Base-by-base conservation (phyloP, 2,113 vertebrate genomes). In the Physeter macrocephalus region DNA sequence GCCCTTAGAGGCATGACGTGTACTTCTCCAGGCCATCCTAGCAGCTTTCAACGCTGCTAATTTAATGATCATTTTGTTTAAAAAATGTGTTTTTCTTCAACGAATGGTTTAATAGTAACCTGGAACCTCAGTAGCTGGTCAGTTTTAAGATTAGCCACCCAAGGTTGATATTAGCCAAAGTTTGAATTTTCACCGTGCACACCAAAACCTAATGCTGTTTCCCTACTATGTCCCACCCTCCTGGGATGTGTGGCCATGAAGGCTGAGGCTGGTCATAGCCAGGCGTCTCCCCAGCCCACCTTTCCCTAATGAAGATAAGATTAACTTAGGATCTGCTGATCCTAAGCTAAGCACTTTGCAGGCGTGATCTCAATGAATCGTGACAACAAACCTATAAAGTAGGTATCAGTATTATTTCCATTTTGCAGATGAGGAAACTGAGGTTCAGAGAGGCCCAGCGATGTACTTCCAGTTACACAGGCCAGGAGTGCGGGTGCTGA, bases 151-250 rank as follows among this genome's bases (percentile, higher is more conserved):
- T 49, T 8, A 46, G 41, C 10, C 49, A n/a, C 36, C 3, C 21
- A 13, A 29, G 0, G 17, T 5, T 20, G 62, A 4, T 5, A 5
- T 8, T 9, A 61, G 57, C 21, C 39, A 11, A n/a, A n/a, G 52
- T 52, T 72, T 67, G 80, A 9, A 1, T 31, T 62, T 80, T 75
- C 34, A 29, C 59, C 18, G 0, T 0, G 2, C 2, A 5, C 34
- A n/a, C 46, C 14, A 13, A 34, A 87, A 34, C 62, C 59, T 3
- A 29, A 4, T 1, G 36, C 72, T 20, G 3, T 25, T 49, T 64
- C 69, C 25, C n/a, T 36, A 2, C 21, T 18, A 0, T 0, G 0
- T 41, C n/a, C 29, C 8, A 4, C 20, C 8, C 23, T 29, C 12
- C 57, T 29, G 34, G 49, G 64, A 27, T 3, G 25, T 25, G 34